Percentiles rank a stretch among this genome's conserved stretches.
Evolutionary conservation across 2,113 vertebrate species (phyloP).

Genomic region (Burhinus oedicnemus): DNA sequence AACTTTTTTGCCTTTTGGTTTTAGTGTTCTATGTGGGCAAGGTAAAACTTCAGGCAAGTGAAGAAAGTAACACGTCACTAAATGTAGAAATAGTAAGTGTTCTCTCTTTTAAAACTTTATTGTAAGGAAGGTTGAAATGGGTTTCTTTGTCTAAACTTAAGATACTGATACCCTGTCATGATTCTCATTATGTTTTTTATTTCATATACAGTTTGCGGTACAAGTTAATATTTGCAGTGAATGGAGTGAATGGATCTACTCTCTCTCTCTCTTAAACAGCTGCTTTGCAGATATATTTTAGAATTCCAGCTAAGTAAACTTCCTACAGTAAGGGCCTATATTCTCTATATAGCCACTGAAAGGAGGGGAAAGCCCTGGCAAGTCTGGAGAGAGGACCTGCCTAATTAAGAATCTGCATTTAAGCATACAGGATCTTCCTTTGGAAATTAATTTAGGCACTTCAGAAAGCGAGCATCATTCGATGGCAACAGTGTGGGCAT

Average conservation of each 20-base stretch:
- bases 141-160: background rate
- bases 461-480: background rate
- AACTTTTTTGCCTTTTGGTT: slow-evolving; percentile 27
- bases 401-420: background rate
- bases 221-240: background rate
- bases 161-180: background rate
- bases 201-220: background rate
- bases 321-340: background rate
- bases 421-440: background rate
- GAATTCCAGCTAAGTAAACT: background rate
- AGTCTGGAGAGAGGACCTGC: background rate
- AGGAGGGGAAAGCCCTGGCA: background rate
- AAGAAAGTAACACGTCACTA: slow-evolving; percentile 62
- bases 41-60: slow-evolving; percentile 52
- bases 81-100: slow-evolving; percentile 70
- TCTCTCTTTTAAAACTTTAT: background rate
- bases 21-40: slow-evolving; percentile 77
- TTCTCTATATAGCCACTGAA: background rate
- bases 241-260: background rate
- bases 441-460: background rate
- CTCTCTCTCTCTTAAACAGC: background rate
- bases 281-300: background rate
- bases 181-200: background rate
- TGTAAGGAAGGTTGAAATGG: background rate
- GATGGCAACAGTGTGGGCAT: background rate